A percentile compares a stretch with the other conserved stretches of the same genome.
These are phyloP conservation scores for Cerastis leucographa DNA, from an alignment of 2,888 invertebrate genomes.

Conservation along the genomic window DNA sequence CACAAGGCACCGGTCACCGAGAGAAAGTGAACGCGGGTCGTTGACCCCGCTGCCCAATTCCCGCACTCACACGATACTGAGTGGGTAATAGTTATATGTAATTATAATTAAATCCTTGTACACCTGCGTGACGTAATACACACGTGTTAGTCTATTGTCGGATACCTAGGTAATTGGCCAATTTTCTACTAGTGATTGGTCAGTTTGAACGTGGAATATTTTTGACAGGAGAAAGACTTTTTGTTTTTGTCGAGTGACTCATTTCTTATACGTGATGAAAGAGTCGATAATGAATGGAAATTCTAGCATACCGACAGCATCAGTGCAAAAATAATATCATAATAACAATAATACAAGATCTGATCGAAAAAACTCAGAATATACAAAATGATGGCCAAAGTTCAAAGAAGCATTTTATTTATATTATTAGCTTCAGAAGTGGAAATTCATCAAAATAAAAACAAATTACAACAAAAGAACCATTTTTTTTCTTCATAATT, in stretches of 20 bases:
- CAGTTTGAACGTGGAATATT: conserved; percentile 8
- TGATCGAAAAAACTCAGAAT: neutral
- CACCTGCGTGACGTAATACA: conserved; percentile 53
- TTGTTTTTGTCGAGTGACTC: neutral
- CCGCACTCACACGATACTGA: conserved; percentile 39
- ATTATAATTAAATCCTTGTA: conserved; percentile 50
- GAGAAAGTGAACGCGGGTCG: conserved; percentile 73
- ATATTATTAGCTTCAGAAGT: too few species aligned
- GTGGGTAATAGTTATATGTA: conserved; percentile 37
- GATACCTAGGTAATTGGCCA: conserved; percentile 37
- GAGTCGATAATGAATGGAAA: too few species aligned
- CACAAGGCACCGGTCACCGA: conserved; percentile 59
- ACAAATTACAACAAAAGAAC: too few species aligned
- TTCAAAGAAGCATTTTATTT: neutral
- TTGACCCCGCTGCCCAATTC: conserved; percentile 69
- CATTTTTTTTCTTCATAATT: too few species aligned
- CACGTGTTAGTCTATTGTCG: conserved; percentile 53
- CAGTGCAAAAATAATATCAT: neutral
- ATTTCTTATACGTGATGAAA: neutral
- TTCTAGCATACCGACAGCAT: neutral
- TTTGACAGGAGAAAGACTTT: neutral
- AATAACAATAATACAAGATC: neutral
- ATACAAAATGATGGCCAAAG: neutral
- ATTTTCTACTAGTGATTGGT: conserved; percentile 32
- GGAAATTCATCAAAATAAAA: too few species aligned